Evolutionary conservation across 2,888 invertebrate genomes (phyloP).

Genomic region (Corythucha ciliata): DNA sequence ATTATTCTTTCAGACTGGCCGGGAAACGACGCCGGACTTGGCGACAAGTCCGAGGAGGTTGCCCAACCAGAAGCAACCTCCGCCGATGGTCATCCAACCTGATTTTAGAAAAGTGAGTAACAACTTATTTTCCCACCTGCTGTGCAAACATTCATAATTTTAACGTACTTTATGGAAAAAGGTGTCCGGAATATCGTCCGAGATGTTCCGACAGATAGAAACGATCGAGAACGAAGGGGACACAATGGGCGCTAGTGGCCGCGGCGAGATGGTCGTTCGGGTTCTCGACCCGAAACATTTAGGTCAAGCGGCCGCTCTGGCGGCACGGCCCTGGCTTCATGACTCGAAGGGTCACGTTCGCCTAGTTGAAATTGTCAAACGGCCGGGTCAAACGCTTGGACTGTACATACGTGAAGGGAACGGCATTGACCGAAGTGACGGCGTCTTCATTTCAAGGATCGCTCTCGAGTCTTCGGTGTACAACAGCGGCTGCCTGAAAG

Average conservation of each 20-base stretch:
- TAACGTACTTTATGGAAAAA: constrained; percentile 42
- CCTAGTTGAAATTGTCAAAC: constrained; percentile 96
- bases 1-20: constrained; percentile 32
- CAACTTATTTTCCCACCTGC: neutral
- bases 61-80: constrained; percentile 50
- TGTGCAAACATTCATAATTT: neutral
- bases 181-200: constrained; percentile 93
- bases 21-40: constrained; percentile 38
- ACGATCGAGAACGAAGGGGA: constrained; percentile 93
- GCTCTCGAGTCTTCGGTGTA: constrained; percentile 94
- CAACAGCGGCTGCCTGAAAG: constrained; percentile 92
- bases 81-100: constrained; percentile 77
- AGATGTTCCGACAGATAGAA: constrained; percentile 95
- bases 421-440: constrained; percentile 87
- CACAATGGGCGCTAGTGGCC: constrained; percentile 82
- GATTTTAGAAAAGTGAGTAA: constrained; percentile 74
- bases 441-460: constrained; percentile 94
- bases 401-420: constrained; percentile 97
- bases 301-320: constrained; percentile 75
- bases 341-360: constrained; percentile 53
- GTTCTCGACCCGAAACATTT: constrained; percentile 80
- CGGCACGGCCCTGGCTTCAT: constrained; percentile 74
- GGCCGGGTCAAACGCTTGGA: constrained; percentile 96
- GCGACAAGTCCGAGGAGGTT: constrained; percentile 39
- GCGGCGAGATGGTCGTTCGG: constrained; percentile 87